Percentiles rank a stretch among this genome's conserved stretches.
phyloP scores from a whole-genome alignment of 2,888 invertebrate species.

The Allolobophora icterica region DNA sequence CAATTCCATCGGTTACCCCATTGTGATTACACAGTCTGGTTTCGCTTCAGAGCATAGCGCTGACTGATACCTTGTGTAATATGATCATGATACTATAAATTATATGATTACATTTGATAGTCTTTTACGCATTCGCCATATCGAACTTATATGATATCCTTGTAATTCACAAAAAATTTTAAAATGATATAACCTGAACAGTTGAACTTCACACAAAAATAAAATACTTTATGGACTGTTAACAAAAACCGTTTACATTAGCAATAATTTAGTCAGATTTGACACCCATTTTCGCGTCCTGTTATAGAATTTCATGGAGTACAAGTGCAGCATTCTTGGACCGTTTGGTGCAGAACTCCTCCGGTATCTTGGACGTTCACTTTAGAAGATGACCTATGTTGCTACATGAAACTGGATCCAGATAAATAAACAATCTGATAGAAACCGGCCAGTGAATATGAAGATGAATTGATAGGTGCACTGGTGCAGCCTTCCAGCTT shows the following conservation, averaged over 20 bases:
- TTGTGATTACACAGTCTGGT: too few species aligned
- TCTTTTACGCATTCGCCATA: too few species aligned
- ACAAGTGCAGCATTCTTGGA: not conserved
- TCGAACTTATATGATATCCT: too few species aligned
- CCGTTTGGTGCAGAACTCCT: not conserved
- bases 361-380: not conserved
- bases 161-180: too few species aligned
- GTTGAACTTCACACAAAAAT: too few species aligned
- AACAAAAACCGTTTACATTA: not conserved
- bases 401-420: not conserved
- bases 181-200: too few species aligned
- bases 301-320: not conserved
- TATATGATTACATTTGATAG: not conserved
- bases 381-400: not conserved
- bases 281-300: not conserved
- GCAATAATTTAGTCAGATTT: too few species aligned
- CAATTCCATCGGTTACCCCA: too few species aligned
- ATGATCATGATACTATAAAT: not conserved
- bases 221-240: not conserved
- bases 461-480: constrained; percentile 11
- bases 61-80: too few species aligned
- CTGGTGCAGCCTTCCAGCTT: not conserved
- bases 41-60: too few species aligned
- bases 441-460: not conserved
- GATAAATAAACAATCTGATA: not conserved